phyloP scores from a whole-genome alignment of 2,888 invertebrate species.

The Liopterus haemorrhoidalis region DNA sequence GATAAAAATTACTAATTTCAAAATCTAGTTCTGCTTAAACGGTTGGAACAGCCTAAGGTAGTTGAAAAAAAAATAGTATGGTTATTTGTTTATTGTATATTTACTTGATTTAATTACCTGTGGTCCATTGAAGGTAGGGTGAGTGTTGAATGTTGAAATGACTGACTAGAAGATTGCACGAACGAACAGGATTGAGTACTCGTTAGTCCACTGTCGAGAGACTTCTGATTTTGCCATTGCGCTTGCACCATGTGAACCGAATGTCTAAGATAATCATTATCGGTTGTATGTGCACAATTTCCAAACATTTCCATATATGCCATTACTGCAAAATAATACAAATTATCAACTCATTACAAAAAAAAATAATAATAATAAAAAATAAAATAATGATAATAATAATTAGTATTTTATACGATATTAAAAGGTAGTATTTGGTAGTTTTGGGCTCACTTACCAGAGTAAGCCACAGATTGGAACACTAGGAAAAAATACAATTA shows the following conservation, averaged over 20 bases:
- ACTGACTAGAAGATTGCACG: slow-evolving; percentile 38
- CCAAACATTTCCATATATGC: slow-evolving; percentile 96
- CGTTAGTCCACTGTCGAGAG: slow-evolving; percentile 41
- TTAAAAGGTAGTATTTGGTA: slow-evolving; percentile 3
- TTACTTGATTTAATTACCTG: slow-evolving; percentile 25
- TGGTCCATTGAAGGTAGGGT: slow-evolving; percentile 33
- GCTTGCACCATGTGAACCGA: slow-evolving; percentile 64
- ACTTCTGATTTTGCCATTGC: slow-evolving; percentile 32
- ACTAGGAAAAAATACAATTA: slow-evolving; percentile 55
- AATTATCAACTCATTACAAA: too few relatives aligned
- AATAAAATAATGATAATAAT: too few relatives aligned
- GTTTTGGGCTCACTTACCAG: slow-evolving; percentile 74
- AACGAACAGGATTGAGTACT: slow-evolving; percentile 57
- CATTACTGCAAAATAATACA: slow-evolving; percentile 63
- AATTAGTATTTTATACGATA: too few relatives aligned
- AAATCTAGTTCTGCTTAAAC: too few relatives aligned
- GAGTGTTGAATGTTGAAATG: slow-evolving; percentile 31
- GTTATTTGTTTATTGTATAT: slow-evolving; percentile 16
- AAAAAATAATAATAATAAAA: too few relatives aligned
- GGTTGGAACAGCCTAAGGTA: slow-evolving; percentile 22
- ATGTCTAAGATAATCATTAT: slow-evolving; percentile 75
- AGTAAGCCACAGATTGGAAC: slow-evolving; percentile 95
- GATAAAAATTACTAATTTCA: slow-evolving; percentile 30
- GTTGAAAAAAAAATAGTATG: slow-evolving; percentile 24
- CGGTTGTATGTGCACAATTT: slow-evolving; percentile 75